Base-by-base conservation (phyloP, 1,140 invertebrate genomes). In the Aplysia californica region DNA sequence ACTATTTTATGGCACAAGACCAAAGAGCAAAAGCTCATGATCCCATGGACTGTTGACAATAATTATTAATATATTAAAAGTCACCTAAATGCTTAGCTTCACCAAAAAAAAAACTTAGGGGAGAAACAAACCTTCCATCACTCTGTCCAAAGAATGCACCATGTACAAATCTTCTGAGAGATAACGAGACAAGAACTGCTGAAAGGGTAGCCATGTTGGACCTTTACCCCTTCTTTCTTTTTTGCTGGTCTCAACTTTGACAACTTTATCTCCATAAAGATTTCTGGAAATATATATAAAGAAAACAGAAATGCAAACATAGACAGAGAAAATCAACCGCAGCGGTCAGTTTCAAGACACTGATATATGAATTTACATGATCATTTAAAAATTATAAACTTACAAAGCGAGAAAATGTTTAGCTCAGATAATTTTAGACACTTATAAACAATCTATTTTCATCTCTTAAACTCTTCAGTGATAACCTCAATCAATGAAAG, bases 191-290 rank as follows among this genome's bases (percentile, higher is more conserved):
- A 90, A 66, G 76, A 87, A 90, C 35, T 87, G 78, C n/a, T 72
- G 74, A 31, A 90, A 74, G 5, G 73, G 78, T 65, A 89, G 78
- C 36, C 73, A 59, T 18, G 79, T 55, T 20, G 75, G 58, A 2
- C 68, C 29, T 38, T 78, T 74, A 35, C 67, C 65, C 20, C 89
- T 76, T 58, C 85, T 75, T 70, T 90, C 89, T 70, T 88, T 90
- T 77, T 90, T 90, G 0, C 73, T 76, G 2, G 67, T 79, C 78
- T 90, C 89, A 31, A 88, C 82, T 2, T 77, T 64, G 15, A 89
- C 84, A 6, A 67, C 50, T 29, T 84, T 73, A 41, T 76, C 64
- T 23, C 83, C 83, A 80, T 80, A 83, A 6, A 82, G 66, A 10
- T 82, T 66, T 31, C 85, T 83, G 72, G 41, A 83, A 85, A n/a